Conservation (phyloP, 2,113 vertebrate genomes). For the Tetrax tetrax region DNA sequence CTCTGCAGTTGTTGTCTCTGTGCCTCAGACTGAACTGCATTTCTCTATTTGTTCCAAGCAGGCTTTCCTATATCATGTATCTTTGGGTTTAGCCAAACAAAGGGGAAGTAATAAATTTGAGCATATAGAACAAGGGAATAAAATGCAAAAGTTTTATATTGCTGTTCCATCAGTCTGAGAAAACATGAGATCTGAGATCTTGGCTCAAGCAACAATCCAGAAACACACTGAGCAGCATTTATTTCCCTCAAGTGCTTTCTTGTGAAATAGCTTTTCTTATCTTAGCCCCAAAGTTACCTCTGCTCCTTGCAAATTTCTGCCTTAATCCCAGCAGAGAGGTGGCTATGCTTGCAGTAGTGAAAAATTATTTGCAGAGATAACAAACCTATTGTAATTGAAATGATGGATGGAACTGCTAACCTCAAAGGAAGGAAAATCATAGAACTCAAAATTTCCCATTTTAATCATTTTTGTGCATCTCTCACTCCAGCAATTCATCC, state of each 20-base stretch:
- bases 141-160: conserved; percentile 1
- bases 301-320: neutral
- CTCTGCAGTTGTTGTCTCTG: neutral
- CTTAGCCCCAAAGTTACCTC: neutral
- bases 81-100: neutral
- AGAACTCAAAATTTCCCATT: neutral
- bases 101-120: conserved; percentile 48
- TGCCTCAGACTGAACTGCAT: neutral
- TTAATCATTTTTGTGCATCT: neutral
- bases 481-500: neutral
- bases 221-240: neutral
- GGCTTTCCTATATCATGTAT: neutral
- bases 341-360: neutral
- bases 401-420: neutral
- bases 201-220: neutral
- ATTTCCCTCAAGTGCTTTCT: neutral
- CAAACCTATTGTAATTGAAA: neutral
- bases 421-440: neutral
- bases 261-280: conserved; percentile 4
- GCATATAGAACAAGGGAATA: neutral
- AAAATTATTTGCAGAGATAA: conserved; percentile 23
- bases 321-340: neutral
- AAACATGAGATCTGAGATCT: neutral
- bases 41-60: conserved; percentile 43
- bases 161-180: neutral